phyloP scores from a whole-genome alignment of 2,113 vertebrate genomes.

The Sterna hirundo region DNA sequence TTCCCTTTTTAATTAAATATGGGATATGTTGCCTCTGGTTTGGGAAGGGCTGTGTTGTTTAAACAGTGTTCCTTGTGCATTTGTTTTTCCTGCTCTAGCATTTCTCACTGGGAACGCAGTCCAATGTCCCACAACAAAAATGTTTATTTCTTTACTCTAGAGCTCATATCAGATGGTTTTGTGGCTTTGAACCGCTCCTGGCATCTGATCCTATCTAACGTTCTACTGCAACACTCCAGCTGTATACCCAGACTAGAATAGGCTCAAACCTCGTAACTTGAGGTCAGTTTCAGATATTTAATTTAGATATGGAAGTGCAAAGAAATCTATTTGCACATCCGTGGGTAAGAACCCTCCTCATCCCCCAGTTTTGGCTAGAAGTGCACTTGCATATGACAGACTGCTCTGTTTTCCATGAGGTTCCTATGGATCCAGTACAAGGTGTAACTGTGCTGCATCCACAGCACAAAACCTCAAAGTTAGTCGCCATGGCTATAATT shows the following conservation, averaged over 20 bases:
- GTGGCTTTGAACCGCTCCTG: constrained; percentile 20
- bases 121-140: neutral
- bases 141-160: neutral
- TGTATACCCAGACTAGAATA: neutral
- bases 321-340: neutral
- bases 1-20: neutral
- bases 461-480: neutral
- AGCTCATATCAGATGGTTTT: neutral
- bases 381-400: neutral
- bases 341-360: neutral
- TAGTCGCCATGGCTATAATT: neutral
- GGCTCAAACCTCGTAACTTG: neutral
- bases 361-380: neutral
- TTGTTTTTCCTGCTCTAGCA: neutral
- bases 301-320: constrained; percentile 8
- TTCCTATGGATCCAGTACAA: neutral
- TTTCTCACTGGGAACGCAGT: neutral
- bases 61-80: neutral
- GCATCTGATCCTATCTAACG: neutral
- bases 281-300: neutral
- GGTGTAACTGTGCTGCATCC: neutral
- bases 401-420: neutral
- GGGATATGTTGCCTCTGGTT: neutral
- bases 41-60: constrained; percentile 44
- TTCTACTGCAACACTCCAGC: neutral